phyloP scores from a whole-genome alignment of 2,888 invertebrate species.

The Syrphus vitripennis region DNA sequence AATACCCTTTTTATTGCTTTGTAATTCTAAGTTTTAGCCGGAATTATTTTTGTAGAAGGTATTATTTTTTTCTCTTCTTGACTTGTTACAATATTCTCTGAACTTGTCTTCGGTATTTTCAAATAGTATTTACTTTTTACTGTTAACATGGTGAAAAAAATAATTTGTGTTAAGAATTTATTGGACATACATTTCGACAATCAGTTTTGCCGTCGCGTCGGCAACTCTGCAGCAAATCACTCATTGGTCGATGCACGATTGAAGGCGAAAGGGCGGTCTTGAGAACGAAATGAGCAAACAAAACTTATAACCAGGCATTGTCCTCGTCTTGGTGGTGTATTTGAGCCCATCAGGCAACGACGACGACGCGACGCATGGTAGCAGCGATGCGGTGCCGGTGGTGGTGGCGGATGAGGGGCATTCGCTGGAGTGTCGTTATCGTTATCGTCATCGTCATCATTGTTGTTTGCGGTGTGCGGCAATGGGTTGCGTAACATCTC shows the following conservation, averaged over 20 bases:
- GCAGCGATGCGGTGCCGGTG: no score
- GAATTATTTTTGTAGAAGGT: no score
- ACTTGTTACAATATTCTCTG: no score
- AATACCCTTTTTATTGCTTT: no score
- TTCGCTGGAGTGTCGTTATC: conserved; percentile 55
- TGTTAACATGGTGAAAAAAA: no score
- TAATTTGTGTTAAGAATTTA: background rate
- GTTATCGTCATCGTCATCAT: conserved; percentile 56
- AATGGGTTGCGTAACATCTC: conserved; percentile 67
- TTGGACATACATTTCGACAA: background rate
- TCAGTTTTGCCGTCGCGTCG: background rate
- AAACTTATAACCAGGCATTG: conserved; percentile 39
- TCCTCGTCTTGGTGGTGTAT: background rate
- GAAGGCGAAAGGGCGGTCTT: conserved; percentile 55
- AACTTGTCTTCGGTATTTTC: no score
- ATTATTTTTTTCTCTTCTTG: no score
- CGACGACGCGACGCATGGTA: background rate
- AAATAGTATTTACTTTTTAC: no score
- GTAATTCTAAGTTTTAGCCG: no score
- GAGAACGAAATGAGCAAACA: conserved; percentile 58
- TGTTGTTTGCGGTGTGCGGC: conserved; percentile 64
- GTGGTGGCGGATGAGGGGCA: background rate
- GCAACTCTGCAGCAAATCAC: background rate
- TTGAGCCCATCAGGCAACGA: conserved; percentile 18
- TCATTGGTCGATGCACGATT: background rate